Evolutionary conservation across 2,113 vertebrate species (phyloP).

Genomic region (Megatriorchis doriae): DNA sequence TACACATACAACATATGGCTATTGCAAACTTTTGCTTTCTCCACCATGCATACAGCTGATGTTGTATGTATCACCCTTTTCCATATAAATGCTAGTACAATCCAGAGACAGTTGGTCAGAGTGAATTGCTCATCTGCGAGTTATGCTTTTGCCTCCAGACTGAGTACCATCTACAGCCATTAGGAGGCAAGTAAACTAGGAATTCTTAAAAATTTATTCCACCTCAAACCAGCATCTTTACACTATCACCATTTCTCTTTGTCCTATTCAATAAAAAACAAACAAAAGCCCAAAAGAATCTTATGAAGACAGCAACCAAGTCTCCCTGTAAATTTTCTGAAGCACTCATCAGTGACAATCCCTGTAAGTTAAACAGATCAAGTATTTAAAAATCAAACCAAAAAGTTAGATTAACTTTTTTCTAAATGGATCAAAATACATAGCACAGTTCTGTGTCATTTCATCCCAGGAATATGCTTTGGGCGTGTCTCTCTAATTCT

Average conservation of each 20-base stretch:
- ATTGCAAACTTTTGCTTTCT: background rate
- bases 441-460: background rate
- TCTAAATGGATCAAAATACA: background rate
- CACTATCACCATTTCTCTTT: background rate
- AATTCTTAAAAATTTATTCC: background rate
- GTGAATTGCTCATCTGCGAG: background rate
- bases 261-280: background rate
- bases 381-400: background rate
- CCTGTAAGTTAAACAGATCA: background rate
- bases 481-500: background rate
- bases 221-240: background rate
- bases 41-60: background rate
- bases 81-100: background rate
- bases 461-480: background rate
- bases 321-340: background rate
- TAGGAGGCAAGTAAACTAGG: background rate
- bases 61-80: background rate
- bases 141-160: background rate
- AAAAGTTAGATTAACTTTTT: background rate
- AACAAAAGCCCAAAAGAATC: background rate
- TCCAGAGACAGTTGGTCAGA: rapidly evolving
- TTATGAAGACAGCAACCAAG: background rate
- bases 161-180: too few relatives aligned
- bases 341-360: background rate
- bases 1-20: background rate